phyloP scores from a whole-genome alignment of 1,140 invertebrate genomes.

The Oreohelix idahoensis region DNA sequence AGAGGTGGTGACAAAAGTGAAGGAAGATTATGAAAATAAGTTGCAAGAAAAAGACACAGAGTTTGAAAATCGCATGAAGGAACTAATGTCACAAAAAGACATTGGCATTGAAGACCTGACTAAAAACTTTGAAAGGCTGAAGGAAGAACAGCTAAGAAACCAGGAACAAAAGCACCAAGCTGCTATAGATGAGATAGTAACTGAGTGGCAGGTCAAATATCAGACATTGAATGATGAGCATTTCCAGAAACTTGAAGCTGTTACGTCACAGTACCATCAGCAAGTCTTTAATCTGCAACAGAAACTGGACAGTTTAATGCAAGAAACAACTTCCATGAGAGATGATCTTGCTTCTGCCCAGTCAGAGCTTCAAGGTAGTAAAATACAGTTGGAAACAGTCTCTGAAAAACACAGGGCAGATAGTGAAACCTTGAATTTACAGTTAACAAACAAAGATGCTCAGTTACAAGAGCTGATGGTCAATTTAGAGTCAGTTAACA shows the following conservation, averaged over 20 bases:
- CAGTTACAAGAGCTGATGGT: not conserved
- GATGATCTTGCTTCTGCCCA: conserved; percentile 6
- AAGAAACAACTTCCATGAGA: not conserved
- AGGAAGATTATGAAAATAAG: conserved; percentile 66
- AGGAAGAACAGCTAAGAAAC: conserved; percentile 54
- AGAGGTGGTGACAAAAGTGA: conserved; percentile 59
- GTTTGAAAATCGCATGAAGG: conserved; percentile 56
- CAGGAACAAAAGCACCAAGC: conserved; percentile 49
- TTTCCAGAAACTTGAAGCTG: conserved; percentile 17
- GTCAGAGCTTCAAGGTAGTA: conserved; percentile 11
- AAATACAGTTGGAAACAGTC: not conserved
- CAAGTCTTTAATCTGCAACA: not conserved
- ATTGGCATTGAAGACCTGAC: conserved; percentile 53
- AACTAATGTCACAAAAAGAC: conserved; percentile 58
- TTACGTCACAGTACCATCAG: not conserved
- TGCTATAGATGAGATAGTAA: conserved; percentile 38
- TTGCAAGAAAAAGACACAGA: conserved; percentile 62
- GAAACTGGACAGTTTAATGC: not conserved
- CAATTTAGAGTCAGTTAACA: not conserved
- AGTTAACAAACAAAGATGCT: conserved; percentile 32
- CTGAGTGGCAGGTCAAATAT: conserved; percentile 48
- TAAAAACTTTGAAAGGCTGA: conserved; percentile 55
- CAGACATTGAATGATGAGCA: conserved; percentile 35
- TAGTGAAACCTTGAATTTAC: not conserved
- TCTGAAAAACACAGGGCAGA: not conserved